Evolutionary conservation across 2,888 invertebrate species (phyloP), one percentile per base, ranked within the genome.

Genomic region (Sinopyrophorus schimmeli): DNA sequence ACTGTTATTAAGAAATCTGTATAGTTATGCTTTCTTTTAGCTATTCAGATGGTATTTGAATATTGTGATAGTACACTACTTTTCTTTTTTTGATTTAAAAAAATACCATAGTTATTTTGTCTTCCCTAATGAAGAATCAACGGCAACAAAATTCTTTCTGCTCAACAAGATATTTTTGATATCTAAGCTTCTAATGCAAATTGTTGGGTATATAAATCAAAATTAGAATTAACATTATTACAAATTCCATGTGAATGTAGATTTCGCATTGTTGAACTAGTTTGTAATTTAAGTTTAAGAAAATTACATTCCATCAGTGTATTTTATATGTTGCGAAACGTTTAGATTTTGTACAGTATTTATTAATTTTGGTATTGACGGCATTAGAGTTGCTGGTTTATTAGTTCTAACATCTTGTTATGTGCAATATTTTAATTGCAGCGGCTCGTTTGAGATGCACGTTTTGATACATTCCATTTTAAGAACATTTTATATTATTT

Each of bases 251-350:
- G 21, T 34, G 32, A 32, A 42, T 20, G 17, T 30, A 37, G 38
- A 46, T 35, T 27, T 38, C 32, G 38, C 31, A 43, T 50, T 50
- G 50, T 50, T 50, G 44, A 50, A 27, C 42, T 50, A 50, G 50
- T 50, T 40, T 40, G 44, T 50, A 50, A 44, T 24, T 12, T 32
- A 26, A 43, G 16, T 26, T 41, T 41, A 42, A 30, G 35, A 18
- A 48, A 42, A 20, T 17, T 46, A 44, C 50, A 50, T 50, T 50
- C 50, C 50, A 48, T 35, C 17, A 26, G 30, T 42, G 37, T 42
- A 37, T 50, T 44, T 50, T 50, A 44, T 49, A 43, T 41, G 30
- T 42, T 32, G 21, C 43, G 38, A 39, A 49, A 38, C n/a, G n/a
- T n/a, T 31, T 38, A 30, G 18, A 42, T 39, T 31, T 20, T 49